phyloP scores from a whole-genome alignment of 2,888 invertebrate genomes.

The Drosophila koepferae region DNA sequence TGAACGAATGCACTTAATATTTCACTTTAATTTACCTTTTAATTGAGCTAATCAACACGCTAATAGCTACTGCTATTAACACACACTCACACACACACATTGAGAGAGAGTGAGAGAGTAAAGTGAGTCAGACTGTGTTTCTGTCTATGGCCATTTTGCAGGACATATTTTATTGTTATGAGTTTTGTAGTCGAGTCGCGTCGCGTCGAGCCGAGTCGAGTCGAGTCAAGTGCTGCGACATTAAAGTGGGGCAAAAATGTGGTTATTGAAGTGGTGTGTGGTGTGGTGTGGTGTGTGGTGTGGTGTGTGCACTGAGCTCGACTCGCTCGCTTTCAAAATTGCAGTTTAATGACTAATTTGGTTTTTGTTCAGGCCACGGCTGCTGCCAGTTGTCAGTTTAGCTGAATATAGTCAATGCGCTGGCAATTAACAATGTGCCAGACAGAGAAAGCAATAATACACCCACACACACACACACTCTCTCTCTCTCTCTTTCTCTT shows the following conservation, averaged over 20 bases:
- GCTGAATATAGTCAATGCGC: conserved; percentile 1
- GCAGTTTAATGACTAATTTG: conserved; percentile 79
- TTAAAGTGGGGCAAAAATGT: conserved; percentile 2
- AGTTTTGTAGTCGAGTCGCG: conserved; percentile 53
- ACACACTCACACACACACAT: conserved; percentile 35
- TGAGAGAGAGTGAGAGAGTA: neutral
- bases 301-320: neutral
- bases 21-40: conserved; percentile 75
- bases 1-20: conserved; percentile 57
- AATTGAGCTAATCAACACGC: conserved; percentile 76
- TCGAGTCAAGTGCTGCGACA: neutral
- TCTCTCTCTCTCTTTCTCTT: neutral
- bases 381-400: conserved; percentile 26
- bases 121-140: conserved; percentile 1
- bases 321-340: conserved; percentile 63
- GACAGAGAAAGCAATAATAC: conserved; percentile 13
- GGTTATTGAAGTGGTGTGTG: neutral
- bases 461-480: neutral
- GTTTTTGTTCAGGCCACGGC: conserved; percentile 53
- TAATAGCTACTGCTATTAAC: conserved; percentile 69
- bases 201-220: neutral
- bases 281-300: conserved; percentile 4
- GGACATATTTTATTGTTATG: conserved; percentile 77
- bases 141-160: conserved; percentile 41
- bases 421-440: conserved; percentile 57